phyloP scores from a whole-genome alignment of 2,888 invertebrate species.

The Tetranychus piercei region DNA sequence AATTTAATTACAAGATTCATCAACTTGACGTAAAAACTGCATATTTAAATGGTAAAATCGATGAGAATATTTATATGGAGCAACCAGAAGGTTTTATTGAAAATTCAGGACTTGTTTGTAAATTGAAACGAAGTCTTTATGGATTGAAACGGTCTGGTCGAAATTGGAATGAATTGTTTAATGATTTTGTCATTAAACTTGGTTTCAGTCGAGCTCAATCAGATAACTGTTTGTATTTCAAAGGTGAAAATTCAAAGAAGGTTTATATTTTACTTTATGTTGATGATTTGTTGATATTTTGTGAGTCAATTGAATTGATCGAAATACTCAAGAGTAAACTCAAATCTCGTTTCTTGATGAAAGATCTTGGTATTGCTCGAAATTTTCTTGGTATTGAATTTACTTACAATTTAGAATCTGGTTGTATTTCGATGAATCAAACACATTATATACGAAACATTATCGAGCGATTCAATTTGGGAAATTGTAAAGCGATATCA shows the following conservation, averaged over 20 bases:
- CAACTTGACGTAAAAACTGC: slow-evolving; percentile 25
- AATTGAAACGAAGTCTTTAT: slow-evolving; percentile 24
- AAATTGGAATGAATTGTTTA: slow-evolving; percentile 24
- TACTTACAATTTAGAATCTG: background rate
- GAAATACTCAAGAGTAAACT: slow-evolving; percentile 6
- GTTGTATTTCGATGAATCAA: background rate
- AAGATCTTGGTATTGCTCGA: background rate
- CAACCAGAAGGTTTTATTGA: slow-evolving; percentile 25
- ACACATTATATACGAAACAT: too few relatives aligned
- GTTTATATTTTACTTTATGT: slow-evolving; percentile 25
- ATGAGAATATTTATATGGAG: slow-evolving; percentile 15
- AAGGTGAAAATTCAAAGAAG: background rate
- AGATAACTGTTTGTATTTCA: slow-evolving; percentile 23
- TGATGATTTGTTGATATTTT: slow-evolving; percentile 23
- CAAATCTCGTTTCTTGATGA: slow-evolving; percentile 11
- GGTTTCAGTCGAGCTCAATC: slow-evolving; percentile 16
- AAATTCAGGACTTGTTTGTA: too few relatives aligned
- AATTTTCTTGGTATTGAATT: slow-evolving; percentile 16
- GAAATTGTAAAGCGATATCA: slow-evolving; percentile 15
- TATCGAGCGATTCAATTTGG: slow-evolving; percentile 10
- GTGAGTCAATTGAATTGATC: background rate
- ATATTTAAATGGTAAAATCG: too few relatives aligned
- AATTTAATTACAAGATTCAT: slow-evolving; percentile 11
- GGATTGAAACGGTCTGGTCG: slow-evolving; percentile 27
- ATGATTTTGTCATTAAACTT: slow-evolving; percentile 15